phyloP scores from a whole-genome alignment of 2,888 invertebrate species.

The Drosophila melanosoma region DNA sequence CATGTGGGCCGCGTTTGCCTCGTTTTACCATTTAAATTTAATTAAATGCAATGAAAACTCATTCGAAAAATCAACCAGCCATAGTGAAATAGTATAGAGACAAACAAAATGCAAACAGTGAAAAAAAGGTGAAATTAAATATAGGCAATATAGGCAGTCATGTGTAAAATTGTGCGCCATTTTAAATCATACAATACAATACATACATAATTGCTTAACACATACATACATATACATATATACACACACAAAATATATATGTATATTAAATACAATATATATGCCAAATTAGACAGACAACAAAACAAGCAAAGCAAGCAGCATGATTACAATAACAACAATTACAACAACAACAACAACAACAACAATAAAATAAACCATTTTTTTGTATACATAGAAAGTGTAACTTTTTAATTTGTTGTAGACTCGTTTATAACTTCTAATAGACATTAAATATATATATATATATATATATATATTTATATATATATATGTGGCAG shows the following conservation, averaged over 20 bases:
- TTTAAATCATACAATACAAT: constrained; percentile 63
- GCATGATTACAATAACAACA: constrained; percentile 50
- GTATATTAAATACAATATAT: constrained; percentile 40
- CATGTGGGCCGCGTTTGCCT: constrained; percentile 16
- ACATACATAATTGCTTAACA: constrained; percentile 38
- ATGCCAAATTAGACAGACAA: constrained; percentile 35
- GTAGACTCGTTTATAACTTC: constrained; percentile 50
- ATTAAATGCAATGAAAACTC: constrained; percentile 72
- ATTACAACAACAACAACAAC: constrained; percentile 34
- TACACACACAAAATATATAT: constrained; percentile 19
- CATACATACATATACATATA: constrained; percentile 34
- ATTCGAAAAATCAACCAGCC: constrained; percentile 71
- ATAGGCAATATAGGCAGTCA: constrained; percentile 78
- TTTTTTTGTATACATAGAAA: constrained; percentile 39
- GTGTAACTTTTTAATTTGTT: constrained; percentile 36
- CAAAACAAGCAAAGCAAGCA: constrained; percentile 39
- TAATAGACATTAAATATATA: constrained; percentile 3
- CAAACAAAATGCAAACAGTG: constrained; percentile 80
- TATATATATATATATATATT: too few species aligned
- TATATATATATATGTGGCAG: not conserved
- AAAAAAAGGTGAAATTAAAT: constrained; percentile 79
- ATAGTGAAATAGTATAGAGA: constrained; percentile 79
- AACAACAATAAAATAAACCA: constrained; percentile 33
- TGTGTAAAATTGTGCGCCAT: constrained; percentile 81
- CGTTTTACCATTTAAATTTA: constrained; percentile 66